Base-by-base conservation (phyloP, 2,888 invertebrate species). In the Maniola hyperantus region DNA sequence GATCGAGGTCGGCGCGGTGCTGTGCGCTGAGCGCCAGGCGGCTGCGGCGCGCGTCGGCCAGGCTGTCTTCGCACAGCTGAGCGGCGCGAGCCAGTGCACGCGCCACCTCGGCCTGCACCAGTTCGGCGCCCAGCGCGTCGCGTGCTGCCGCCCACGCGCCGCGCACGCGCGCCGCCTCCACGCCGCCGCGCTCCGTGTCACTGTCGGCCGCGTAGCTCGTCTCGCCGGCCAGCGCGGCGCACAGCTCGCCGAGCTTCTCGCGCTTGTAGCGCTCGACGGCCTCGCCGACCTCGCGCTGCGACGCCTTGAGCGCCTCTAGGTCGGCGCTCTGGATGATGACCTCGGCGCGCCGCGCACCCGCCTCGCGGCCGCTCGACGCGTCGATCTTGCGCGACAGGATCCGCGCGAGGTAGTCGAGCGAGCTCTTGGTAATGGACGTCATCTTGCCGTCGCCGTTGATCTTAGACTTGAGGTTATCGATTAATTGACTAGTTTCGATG, bases 131-230 rank as follows among this genome's bases (percentile, higher is more conserved):
- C 0, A 96, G 95, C 1, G 95, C 94, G 77, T 96, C 96, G 64
- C 96, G 95, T 0, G 97, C 96, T 68, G 95, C 93, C 48, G 95
- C 94, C 94, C 95, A 96, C 6, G 96, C 96, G 76, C 95, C 95
- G 39, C 96, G 94, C 20, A 96, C 94, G 44, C 96, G 93, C 64
- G 94, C 94, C 73, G 95, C 95, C 72, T 95, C 95, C 34, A 93
- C 73, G 77, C 85, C 83, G 74, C 88, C 74, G 68, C 89, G 76
- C 69, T 91, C 85, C 67, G 87, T 87, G 64, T 93, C 90, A 68
- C 82, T 82, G 5, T 88, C 91, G 1, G 93, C 81, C 20, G 93
- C 91, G 71, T 93, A 90, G 76, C 94, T 94, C 6, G 96, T 95
- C 83, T 96, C 96, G 55, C 93, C 87, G 0, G 96, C 95, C 72